phyloP scores from a whole-genome alignment of 2,888 invertebrate genomes.

The Ctenicera cuprea region DNA sequence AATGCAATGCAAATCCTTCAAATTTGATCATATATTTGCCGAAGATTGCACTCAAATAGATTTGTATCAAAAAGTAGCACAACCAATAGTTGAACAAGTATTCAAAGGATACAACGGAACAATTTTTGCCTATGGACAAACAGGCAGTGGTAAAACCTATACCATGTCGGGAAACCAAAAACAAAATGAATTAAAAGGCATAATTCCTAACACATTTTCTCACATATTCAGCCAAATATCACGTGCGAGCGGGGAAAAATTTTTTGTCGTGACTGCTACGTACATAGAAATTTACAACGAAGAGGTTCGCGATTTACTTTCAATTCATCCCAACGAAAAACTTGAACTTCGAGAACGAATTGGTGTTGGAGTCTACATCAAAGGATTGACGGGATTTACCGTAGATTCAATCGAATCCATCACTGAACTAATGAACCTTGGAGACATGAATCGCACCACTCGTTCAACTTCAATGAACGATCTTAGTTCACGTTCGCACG shows the following conservation, averaged over 20 bases:
- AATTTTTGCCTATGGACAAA: constrained; percentile 92
- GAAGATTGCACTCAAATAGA: constrained; percentile 91
- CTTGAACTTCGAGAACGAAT: constrained; percentile 96
- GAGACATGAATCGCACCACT: constrained; percentile 94
- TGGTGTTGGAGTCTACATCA: constrained; percentile 98
- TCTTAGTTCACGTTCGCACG: constrained; percentile 97
- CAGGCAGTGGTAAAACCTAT: constrained; percentile 98
- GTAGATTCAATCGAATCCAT: constrained; percentile 81
- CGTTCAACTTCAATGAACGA: constrained; percentile 98
- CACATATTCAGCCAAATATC: constrained; percentile 99
- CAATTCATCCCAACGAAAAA: constrained; percentile 88
- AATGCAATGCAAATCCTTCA: constrained; percentile 82
- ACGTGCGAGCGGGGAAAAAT: constrained; percentile 83
- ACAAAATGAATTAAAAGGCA: constrained; percentile 88
- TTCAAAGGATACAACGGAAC: constrained; percentile 97
- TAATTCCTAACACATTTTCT: constrained; percentile 99
- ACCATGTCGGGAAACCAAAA: constrained; percentile 97
- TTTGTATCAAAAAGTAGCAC: constrained; percentile 96
- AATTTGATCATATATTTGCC: constrained; percentile 96
- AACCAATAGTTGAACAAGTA: constrained; percentile 97
- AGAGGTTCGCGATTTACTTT: constrained; percentile 95
- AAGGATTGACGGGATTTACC: constrained; percentile 97
- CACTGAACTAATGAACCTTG: constrained; percentile 80
- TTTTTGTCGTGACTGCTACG: constrained; percentile 95
- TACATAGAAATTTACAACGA: constrained; percentile 99